A percentile compares a stretch with the other conserved stretches of the same genome.
Conservation (phyloP, 1,140 invertebrate species). For the Drosophila leontia region DNA sequence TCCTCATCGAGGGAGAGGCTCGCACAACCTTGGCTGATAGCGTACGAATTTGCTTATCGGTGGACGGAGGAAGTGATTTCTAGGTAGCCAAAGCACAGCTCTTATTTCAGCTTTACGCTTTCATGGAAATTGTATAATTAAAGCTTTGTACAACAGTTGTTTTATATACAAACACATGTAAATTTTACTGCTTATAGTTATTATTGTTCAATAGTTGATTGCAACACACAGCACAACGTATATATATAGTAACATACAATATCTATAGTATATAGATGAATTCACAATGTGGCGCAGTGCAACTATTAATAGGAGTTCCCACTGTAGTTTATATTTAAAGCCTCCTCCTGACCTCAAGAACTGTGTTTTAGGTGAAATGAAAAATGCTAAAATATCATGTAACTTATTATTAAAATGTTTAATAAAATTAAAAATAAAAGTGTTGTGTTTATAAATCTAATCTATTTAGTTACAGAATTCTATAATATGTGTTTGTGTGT, state of each 20-base stretch:
- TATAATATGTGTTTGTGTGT: background rate
- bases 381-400: constrained; percentile 14
- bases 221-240: constrained; percentile 5
- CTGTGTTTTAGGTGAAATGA: constrained; percentile 11
- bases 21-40: constrained; percentile 51
- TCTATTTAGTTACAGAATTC: background rate
- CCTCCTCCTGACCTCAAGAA: constrained; percentile 17
- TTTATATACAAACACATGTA: constrained; percentile 19
- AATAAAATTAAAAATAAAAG: background rate
- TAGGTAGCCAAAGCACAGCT: constrained; percentile 21
- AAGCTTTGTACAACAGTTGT: constrained; percentile 32
- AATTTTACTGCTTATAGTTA: constrained; percentile 8
- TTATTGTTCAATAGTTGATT: constrained; percentile 43
- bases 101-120: background rate
- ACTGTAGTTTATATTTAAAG: constrained; percentile 36
- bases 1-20: constrained; percentile 20
- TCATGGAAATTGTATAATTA: background rate
- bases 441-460: background rate
- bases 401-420: constrained; percentile 14
- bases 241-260: constrained; percentile 1
- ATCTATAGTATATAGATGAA: constrained; percentile 16
- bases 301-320: constrained; percentile 37
- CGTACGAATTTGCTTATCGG: constrained; percentile 65
- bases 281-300: constrained; percentile 19
- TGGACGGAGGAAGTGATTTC: constrained; percentile 21